Evolutionary conservation across 64 coral and sea anemone genomes (phyloP).

Genomic region (Porites lutea): DNA sequence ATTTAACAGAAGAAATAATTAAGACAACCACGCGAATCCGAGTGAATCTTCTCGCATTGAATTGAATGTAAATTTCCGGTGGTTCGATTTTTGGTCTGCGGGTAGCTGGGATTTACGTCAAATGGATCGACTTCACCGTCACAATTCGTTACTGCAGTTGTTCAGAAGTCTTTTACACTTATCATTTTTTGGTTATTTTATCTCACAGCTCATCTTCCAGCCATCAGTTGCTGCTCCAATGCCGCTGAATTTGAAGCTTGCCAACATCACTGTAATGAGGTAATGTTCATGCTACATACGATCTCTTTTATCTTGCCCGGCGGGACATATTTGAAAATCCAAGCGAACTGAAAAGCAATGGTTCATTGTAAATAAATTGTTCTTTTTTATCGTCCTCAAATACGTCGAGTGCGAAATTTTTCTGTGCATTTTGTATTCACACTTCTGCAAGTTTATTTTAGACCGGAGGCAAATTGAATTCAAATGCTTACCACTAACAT

Average conservation of each 20-base stretch:
- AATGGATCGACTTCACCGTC: conserved; percentile 16
- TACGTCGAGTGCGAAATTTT: conserved; percentile 55
- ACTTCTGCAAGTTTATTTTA: conserved; percentile 82
- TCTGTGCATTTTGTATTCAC: conserved; percentile 36
- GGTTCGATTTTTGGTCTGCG: conserved; percentile 57
- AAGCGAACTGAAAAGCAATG: conserved; percentile 64
- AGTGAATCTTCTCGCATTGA: conserved; percentile 89
- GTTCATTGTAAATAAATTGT: conserved; percentile 54
- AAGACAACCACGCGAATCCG: conserved; percentile 84
- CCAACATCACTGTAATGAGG: conserved; percentile 84
- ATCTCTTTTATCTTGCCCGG: conserved; percentile 86
- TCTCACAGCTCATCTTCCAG: conserved; percentile 83
- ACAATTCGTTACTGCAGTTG: conserved; percentile 42
- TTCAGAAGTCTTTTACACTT: neutral
- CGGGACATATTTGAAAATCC: conserved; percentile 77
- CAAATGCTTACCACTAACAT: conserved; percentile 52
- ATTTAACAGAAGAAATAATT: conserved; percentile 99
- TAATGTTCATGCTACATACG: conserved; percentile 73
- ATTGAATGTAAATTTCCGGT: conserved; percentile 99
- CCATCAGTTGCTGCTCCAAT: conserved; percentile 83
- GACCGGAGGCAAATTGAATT: conserved; percentile 70
- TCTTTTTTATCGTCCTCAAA: conserved; percentile 48
- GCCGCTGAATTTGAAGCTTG: conserved; percentile 75
- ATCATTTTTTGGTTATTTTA: conserved; percentile 47
- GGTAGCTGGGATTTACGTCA: conserved; percentile 45